A percentile compares a stretch with the other conserved stretches of the same genome.
Evolutionary conservation across 2,888 invertebrate species (phyloP).

Genomic region (Clitarchus hookeri): DNA sequence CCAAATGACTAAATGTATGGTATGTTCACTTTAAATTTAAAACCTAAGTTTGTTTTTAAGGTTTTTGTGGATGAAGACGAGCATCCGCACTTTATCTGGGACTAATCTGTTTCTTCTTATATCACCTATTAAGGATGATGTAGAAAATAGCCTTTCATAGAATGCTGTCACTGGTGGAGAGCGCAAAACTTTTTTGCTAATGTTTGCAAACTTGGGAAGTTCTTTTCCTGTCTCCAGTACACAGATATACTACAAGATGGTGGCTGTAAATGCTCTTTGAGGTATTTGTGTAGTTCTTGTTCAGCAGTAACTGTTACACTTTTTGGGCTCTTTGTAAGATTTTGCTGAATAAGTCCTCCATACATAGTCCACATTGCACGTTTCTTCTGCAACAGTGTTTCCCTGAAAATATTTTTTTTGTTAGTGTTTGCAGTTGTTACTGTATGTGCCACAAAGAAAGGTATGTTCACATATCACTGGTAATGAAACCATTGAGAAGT

Average conservation of each 20-base stretch:
- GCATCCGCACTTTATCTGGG: too few relatives aligned
- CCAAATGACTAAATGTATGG: too few relatives aligned
- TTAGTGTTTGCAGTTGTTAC: too few relatives aligned
- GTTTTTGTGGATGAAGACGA: too few relatives aligned
- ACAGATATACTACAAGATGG: not conserved
- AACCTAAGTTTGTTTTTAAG: too few relatives aligned
- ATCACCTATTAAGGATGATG: not conserved
- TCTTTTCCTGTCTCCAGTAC: not conserved
- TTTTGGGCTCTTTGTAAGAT: not conserved
- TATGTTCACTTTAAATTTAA: too few relatives aligned
- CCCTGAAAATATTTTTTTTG: not conserved
- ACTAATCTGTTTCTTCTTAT: not conserved
- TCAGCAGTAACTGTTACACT: not conserved
- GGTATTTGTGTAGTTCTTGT: not conserved
- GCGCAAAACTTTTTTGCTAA: not conserved
- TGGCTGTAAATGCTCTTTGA: not conserved
- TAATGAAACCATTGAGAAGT: too few relatives aligned
- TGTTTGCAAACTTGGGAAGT: too few relatives aligned
- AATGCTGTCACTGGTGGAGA: not conserved
- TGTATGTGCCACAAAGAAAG: too few relatives aligned
- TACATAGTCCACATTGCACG: slow-evolving; percentile 9
- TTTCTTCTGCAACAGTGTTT: not conserved
- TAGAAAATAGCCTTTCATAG: not conserved
- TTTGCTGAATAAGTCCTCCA: not conserved
- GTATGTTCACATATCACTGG: too few relatives aligned